Base-by-base conservation (phyloP, 2,888 invertebrate species). In the Carabus problematicus region DNA sequence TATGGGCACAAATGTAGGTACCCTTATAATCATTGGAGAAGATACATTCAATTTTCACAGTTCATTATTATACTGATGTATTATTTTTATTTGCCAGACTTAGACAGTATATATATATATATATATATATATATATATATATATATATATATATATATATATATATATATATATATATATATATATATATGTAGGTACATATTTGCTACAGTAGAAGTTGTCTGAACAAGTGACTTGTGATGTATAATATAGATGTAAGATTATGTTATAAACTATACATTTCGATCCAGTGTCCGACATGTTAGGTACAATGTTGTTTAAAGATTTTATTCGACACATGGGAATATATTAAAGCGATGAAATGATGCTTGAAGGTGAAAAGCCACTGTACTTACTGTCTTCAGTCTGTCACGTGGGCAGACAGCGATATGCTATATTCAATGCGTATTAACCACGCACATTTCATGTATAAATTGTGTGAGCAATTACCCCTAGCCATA, bases 381-480 rank as follows among this genome's bases (percentile, higher is more conserved):
- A 16, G 58, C 58, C 58, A 58, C 58, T 58, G 41, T 41, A 40
- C 41, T 58, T 40, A 58, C 58, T 41, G 58, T 58, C 58, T 40
- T 58, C 58, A 58, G 58, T 29, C 58, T 3, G 16, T 58, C 14
- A 39, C 29, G 18, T 58, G 29, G 11, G 29, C 29, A 14, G 12
- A 12, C 56, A 56, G 4, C n/a, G 19, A 54, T 54, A 54, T 14
- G 52, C 8, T 9, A 54, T 45, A 60, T 18, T 60, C 60, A 16
- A 40, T 16, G 41, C 18, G 58, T 43, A 60, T 43, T n/a, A 60
- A 60, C 60, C 60, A 60, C 60, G 45, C 60, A 45, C 60, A 59
- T 59, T 59, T 59, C 59, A 60, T 60, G 60, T 60, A 29, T 29
- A 62, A 62, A 47, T 62, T 62, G 62, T 62, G 62, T 62, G 47